Percentiles rank a stretch among this genome's conserved stretches.
Conservation (phyloP, 2,888 invertebrate genomes). For the Antheraea yamamai region DNA sequence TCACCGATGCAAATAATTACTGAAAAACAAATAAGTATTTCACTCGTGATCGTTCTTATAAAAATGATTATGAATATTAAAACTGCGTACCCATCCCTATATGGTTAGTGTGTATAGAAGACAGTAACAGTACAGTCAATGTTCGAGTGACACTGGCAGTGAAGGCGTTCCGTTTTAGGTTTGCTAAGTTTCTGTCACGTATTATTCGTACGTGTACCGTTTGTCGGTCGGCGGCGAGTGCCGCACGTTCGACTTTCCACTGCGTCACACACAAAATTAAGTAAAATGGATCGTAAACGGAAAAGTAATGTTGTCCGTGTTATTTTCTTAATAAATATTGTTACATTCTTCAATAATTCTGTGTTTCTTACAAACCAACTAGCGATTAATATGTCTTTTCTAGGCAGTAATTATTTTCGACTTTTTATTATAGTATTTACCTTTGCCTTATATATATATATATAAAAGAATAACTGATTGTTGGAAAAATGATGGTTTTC, state of each 20-base stretch:
- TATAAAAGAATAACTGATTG: too few relatives aligned
- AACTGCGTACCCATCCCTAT: neutral
- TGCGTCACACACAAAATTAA: neutral
- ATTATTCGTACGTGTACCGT: constrained; percentile 61
- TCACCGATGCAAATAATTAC: neutral
- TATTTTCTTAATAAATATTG: neutral
- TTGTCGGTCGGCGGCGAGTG: constrained; percentile 29
- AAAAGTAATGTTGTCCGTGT: neutral
- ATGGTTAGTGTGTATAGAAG: neutral
- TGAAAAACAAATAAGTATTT: neutral
- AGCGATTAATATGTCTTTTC: too few relatives aligned
- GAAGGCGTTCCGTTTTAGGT: constrained; percentile 63
- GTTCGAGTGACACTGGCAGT: constrained; percentile 74
- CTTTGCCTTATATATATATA: too few relatives aligned
- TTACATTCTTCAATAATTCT: neutral
- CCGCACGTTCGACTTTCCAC: constrained; percentile 10
- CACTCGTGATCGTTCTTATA: neutral
- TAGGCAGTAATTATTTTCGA: too few relatives aligned
- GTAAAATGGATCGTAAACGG: neutral
- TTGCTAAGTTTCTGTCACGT: constrained; percentile 56
- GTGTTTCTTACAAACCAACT: too few relatives aligned
- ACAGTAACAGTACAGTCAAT: neutral
- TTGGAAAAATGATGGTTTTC: too few relatives aligned
- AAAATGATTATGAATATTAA: constrained; percentile 6
- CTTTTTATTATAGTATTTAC: too few relatives aligned